phyloP scores from a whole-genome alignment of 2,797 vertebrate species.

The Fratercula arctica region DNA sequence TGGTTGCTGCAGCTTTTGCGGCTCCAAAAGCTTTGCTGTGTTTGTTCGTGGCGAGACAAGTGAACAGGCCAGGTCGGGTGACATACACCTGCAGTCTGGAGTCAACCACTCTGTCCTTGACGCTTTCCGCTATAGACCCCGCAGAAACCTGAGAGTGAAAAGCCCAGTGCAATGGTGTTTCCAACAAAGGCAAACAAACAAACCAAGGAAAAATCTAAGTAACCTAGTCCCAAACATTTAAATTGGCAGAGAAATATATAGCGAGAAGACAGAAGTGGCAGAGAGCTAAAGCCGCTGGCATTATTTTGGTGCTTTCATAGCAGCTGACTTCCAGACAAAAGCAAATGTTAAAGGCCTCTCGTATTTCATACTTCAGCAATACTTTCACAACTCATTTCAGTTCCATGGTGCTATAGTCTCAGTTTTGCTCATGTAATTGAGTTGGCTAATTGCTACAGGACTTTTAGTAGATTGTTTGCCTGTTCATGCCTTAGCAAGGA shows the following conservation, averaged over 20 bases:
- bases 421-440: background rate
- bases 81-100: slow-evolving; percentile 87
- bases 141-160: slow-evolving; percentile 81
- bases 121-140: slow-evolving; percentile 86
- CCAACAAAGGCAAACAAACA: background rate
- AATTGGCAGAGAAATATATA: background rate
- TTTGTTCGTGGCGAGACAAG: slow-evolving; percentile 92
- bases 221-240: background rate
- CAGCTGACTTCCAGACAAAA: background rate
- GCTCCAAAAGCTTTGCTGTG: slow-evolving; percentile 90
- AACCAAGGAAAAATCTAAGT: background rate
- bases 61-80: slow-evolving; percentile 90
- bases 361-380: background rate
- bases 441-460: background rate
- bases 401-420: background rate
- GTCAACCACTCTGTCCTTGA: slow-evolving; percentile 86
- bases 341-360: background rate
- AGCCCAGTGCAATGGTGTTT: background rate
- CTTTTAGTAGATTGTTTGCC: background rate
- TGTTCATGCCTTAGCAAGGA: background rate
- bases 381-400: background rate
- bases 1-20: slow-evolving; percentile 88
- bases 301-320: background rate
- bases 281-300: background rate
- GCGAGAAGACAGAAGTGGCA: background rate